Conservation (phyloP, 2,113 vertebrate species). For the Oceanodroma tethys region DNA sequence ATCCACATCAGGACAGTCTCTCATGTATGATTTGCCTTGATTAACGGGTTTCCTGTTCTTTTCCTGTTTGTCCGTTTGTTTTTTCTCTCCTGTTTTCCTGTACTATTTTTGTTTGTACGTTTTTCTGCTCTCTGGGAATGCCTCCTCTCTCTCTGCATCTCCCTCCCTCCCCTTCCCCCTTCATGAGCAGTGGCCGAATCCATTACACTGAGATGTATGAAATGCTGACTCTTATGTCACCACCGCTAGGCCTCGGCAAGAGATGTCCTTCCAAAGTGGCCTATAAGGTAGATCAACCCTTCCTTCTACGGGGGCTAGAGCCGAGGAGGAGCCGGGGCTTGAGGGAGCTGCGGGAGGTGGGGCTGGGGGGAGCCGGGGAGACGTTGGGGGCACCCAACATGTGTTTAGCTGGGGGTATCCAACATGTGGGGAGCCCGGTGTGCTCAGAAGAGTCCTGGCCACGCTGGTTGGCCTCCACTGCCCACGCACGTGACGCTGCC, state of each 20-base stretch:
- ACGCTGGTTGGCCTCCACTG: neutral
- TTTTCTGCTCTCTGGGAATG: conserved; percentile 79
- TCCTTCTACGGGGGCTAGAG: conserved; percentile 72
- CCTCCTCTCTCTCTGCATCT: conserved; percentile 75
- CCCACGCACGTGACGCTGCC: accelerated
- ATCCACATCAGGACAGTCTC: conserved; percentile 73
- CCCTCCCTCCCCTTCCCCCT: conserved; percentile 68
- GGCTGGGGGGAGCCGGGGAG: conserved; percentile 4
- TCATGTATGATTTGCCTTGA: conserved; percentile 77
- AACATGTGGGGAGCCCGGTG: neutral
- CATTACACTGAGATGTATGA: conserved; percentile 99
- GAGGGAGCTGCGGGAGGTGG: conserved; percentile 15
- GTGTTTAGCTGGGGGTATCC: neutral
- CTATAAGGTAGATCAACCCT: conserved; percentile 94
- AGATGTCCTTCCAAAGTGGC: conserved; percentile 99
- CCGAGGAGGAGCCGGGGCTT: conserved; percentile 43
- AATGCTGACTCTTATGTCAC: conserved; percentile 99
- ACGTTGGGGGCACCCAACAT: neutral
- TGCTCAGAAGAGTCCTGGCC: neutral
- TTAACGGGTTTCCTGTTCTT: conserved; percentile 85
- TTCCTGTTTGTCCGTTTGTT: conserved; percentile 80
- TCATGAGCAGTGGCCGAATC: conserved; percentile 96
- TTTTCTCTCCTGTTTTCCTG: conserved; percentile 71
- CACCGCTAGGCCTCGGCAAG: conserved; percentile 99
- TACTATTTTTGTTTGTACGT: conserved; percentile 70